Evolutionary conservation across 2,797 vertebrate genomes (phyloP).

Genomic region (Squalus acanthias): DNA sequence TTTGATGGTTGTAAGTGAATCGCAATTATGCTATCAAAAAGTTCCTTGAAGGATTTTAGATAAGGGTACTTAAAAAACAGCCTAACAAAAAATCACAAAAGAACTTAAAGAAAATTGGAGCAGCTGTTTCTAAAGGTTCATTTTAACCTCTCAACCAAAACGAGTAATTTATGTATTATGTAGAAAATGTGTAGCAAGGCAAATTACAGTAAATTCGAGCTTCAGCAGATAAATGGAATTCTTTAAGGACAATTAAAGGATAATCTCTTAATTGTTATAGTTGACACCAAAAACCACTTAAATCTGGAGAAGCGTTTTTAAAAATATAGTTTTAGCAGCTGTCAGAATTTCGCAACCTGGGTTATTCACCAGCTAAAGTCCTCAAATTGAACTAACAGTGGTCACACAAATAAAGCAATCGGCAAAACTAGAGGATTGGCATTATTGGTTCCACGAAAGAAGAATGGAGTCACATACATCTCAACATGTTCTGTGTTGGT

Average conservation of each 20-base stretch:
- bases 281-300: neutral
- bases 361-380: neutral
- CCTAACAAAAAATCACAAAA: neutral
- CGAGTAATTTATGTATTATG: neutral
- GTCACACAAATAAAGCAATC: neutral
- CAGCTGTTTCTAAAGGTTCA: neutral
- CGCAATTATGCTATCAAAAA: neutral
- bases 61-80: neutral
- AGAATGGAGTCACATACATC: neutral
- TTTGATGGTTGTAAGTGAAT: neutral
- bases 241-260: slow-evolving; percentile 7
- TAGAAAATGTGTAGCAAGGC: neutral
- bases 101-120: neutral
- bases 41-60: neutral
- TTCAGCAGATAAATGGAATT: neutral
- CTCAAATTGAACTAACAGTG: neutral
- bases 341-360: neutral
- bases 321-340: neutral
- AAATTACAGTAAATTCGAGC: neutral
- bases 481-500: neutral
- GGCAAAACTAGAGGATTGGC: neutral
- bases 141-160: neutral
- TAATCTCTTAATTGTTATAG: neutral
- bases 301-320: neutral
- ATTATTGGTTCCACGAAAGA: neutral